phyloP scores from a whole-genome alignment of 1,140 invertebrate species.

The Calephelis virginiensis region DNA sequence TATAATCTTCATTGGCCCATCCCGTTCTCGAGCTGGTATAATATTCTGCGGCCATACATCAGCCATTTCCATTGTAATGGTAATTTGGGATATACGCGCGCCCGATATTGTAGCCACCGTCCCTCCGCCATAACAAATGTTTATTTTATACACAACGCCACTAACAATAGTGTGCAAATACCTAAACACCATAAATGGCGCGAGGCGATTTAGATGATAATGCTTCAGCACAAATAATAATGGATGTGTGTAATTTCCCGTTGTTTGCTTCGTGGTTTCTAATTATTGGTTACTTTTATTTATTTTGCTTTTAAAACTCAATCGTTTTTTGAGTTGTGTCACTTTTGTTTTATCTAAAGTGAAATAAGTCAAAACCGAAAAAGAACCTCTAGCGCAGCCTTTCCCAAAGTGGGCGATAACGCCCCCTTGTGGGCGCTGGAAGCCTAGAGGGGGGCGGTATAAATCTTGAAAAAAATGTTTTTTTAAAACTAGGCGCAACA shows the following conservation, averaged over 20 bases:
- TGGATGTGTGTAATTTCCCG: constrained; percentile 55
- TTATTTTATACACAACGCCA: constrained; percentile 78
- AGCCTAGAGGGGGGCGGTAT: too few species aligned
- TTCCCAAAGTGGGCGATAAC: too few species aligned
- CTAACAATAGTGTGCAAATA: constrained; percentile 78
- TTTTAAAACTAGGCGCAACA: too few species aligned
- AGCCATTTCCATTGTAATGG: constrained; percentile 68
- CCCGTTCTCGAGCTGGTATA: constrained; percentile 40
- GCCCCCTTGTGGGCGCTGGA: too few species aligned
- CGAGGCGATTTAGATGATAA: constrained; percentile 76
- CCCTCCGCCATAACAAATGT: constrained; percentile 74
- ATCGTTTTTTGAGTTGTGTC: too few species aligned
- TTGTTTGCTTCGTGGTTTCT: constrained; percentile 44
- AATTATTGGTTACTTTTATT: constrained; percentile 31
- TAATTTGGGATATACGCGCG: constrained; percentile 60
- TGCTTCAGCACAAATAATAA: constrained; percentile 65
- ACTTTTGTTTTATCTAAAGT: too few species aligned
- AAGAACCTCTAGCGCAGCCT: too few species aligned
- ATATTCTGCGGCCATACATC: constrained; percentile 62
- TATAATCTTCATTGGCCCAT: constrained; percentile 20
- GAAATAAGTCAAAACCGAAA: too few species aligned
- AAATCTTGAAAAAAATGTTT: too few species aligned
- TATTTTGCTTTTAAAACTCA: background rate
- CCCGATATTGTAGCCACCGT: constrained; percentile 68
- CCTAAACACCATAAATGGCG: constrained; percentile 72